phyloP scores from a whole-genome alignment of 2,113 vertebrate species.

The Epinephelus fuscoguttatus region DNA sequence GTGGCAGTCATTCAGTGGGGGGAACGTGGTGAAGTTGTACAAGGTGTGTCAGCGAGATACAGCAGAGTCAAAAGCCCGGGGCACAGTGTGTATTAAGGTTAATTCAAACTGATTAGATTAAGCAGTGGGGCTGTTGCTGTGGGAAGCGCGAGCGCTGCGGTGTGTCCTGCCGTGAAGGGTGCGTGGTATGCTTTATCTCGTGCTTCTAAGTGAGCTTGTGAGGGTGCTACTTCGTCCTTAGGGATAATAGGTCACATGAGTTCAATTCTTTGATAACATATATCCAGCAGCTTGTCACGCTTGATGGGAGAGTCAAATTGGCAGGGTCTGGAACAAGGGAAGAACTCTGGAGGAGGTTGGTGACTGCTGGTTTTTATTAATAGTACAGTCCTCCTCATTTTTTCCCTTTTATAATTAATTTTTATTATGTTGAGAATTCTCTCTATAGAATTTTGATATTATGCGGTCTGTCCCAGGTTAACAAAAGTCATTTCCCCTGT shows the following conservation, averaged over 20 bases:
- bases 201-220: conserved; percentile 42
- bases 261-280: conserved; percentile 56
- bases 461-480: conserved; percentile 20
- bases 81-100: conserved; percentile 77
- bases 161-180: conserved; percentile 58
- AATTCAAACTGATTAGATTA: conserved; percentile 85
- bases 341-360: conserved; percentile 23
- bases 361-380: conserved; percentile 39
- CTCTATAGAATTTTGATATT: conserved; percentile 11
- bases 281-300: conserved; percentile 61
- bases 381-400: conserved; percentile 24
- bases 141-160: conserved; percentile 52
- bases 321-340: conserved; percentile 48
- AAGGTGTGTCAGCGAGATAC: conserved; percentile 79
- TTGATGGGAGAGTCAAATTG: conserved; percentile 65
- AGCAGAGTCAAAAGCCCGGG: conserved; percentile 71
- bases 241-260: conserved; percentile 52
- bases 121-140: conserved; percentile 72
- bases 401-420: conserved; percentile 36
- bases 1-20: conserved; percentile 66
- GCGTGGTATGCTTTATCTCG: conserved; percentile 51
- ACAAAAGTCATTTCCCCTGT: conserved; percentile 26
- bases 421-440: conserved; percentile 41
- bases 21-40: conserved; percentile 62
- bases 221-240: conserved; percentile 55